A percentile compares a stretch with the other conserved stretches of the same genome.
phyloP scores from a whole-genome alignment of 1,140 invertebrate species.

The Pentalonia nigronervosa region DNA sequence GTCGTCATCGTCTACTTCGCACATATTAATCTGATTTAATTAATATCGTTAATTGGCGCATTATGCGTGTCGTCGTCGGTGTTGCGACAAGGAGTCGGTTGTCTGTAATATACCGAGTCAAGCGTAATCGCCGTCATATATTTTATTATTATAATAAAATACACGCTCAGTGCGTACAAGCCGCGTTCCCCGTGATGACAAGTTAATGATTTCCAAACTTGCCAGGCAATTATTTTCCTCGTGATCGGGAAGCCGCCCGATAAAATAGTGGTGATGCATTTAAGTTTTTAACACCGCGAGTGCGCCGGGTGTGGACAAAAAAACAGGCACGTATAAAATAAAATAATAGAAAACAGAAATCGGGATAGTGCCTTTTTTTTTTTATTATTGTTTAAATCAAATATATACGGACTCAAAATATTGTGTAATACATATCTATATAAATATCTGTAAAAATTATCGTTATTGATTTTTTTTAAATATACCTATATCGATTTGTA shows the following conservation, averaged over 20 bases:
- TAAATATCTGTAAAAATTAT: background rate
- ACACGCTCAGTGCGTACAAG: background rate
- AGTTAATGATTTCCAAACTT: slow-evolving; percentile 3
- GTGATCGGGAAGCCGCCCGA: too few relatives aligned
- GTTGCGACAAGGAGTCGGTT: background rate
- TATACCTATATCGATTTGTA: background rate
- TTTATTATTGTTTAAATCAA: too few relatives aligned
- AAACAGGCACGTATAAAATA: background rate
- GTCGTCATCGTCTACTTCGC: background rate
- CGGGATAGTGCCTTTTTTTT: background rate
- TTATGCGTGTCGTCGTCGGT: background rate
- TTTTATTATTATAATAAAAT: background rate
- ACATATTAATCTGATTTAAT: background rate
- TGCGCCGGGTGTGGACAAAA: too few relatives aligned
- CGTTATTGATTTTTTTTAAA: background rate
- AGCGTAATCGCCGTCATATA: background rate
- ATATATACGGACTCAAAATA: too few relatives aligned
- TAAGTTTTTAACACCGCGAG: background rate
- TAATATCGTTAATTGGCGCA: background rate
- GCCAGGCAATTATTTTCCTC: background rate
- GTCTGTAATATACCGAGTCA: background rate
- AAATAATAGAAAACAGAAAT: background rate
- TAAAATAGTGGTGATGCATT: background rate
- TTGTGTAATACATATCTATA: too few relatives aligned
- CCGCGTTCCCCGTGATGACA: too few relatives aligned